These are phyloP conservation scores for Polydrusus pterygomalis DNA, from an alignment of 2,888 invertebrate species.

Conservation along the genomic window DNA sequence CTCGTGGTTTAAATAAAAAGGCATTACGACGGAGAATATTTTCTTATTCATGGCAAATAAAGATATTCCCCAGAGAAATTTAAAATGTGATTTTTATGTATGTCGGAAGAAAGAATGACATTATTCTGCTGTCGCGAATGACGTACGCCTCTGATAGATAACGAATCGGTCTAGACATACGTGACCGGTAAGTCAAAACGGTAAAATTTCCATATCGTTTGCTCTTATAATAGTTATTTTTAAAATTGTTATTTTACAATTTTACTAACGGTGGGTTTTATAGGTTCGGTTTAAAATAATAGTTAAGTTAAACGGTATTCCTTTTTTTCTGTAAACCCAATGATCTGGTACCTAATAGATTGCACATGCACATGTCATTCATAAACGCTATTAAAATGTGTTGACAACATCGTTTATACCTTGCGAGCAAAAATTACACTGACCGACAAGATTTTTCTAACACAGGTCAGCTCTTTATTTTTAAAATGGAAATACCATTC, in stretches of 20 bases:
- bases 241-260: slow-evolving; percentile 27
- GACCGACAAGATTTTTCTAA: no score
- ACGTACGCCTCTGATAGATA: slow-evolving; percentile 60
- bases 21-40: slow-evolving; percentile 29
- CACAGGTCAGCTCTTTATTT: no score
- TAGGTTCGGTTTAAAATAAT: not conserved
- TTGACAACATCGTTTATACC: no score
- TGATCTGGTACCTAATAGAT: no score
- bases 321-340: no score
- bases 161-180: slow-evolving; percentile 63
- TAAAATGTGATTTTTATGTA: slow-evolving; percentile 59
- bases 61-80: slow-evolving; percentile 57
- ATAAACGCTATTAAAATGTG: no score
- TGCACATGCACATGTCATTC: no score
- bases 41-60: slow-evolving; percentile 43
- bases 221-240: slow-evolving; percentile 50
- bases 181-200: slow-evolving; percentile 58
- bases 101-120: slow-evolving; percentile 51
- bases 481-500: no score
- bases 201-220: slow-evolving; percentile 56
- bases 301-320: no score
- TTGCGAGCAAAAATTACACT: no score
- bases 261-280: not conserved
- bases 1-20: slow-evolving; percentile 38
- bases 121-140: slow-evolving; percentile 51